Base-by-base conservation (phyloP, 2,113 vertebrate species). In the Dasyornis broadbenti region DNA sequence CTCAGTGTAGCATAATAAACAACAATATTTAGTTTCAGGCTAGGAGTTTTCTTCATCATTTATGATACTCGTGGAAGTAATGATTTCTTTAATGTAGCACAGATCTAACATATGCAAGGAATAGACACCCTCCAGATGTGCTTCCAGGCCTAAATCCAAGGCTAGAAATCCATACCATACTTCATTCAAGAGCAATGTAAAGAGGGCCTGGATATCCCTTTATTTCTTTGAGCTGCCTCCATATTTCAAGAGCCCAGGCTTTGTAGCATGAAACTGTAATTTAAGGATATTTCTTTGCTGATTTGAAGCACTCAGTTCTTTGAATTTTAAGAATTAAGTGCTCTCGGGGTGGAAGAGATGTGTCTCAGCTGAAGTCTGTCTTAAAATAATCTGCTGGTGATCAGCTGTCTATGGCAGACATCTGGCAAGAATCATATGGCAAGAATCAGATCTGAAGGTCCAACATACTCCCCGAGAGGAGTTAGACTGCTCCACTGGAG, bases 91-190 rank as follows among this genome's bases (percentile, higher is more conserved):
- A 60, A 40, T 33, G 30, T 31, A 80, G 27, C 60, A 66, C 45
- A 83, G 66, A 66, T 73, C 33, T 83, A 66, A 77, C 24, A 20
- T 33, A 68, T 64, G 47, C 47, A 70, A 73, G 61, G 50, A 66
- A 52, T 39, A 95, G 75, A 63, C 31, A 31, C 42, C 15, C 75
- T 80, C 92, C 89, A 95, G 82, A 86, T 92, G 75, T 91, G 44
- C 64, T 94, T 83, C 71, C 78, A 92, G 78, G 87, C 45, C 39
- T 88, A 64, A 88, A 82, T 92, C 78, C 93, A 88, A 85, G 71
- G 53, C 64, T 70, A 59, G 88, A 95, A 80, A 95, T 87, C 45
- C 47, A 57, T 59, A 47, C 59, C 35, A 44, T 85, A 28, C 42
- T 70, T 82, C 56, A 40, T 72, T 94, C 68, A 73, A 77, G 52